Percentiles rank a stretch among this genome's conserved stretches.
phyloP scores from a whole-genome alignment of 2,888 invertebrate genomes.

The Tipula vernalis region DNA sequence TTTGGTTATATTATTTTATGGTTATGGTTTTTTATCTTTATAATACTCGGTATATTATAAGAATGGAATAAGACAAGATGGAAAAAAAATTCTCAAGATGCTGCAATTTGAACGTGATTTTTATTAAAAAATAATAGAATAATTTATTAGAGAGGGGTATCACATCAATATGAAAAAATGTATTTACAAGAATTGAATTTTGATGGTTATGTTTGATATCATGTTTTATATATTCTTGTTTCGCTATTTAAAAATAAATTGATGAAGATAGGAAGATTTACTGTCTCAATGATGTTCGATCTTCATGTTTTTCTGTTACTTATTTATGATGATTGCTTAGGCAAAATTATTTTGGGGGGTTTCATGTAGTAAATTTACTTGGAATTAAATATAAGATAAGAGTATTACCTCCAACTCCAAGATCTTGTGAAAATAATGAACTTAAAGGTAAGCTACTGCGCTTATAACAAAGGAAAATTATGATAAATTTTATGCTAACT shows the following conservation, averaged over 20 bases:
- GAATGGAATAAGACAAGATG: background rate
- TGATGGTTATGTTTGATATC: background rate
- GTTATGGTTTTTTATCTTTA: constrained; percentile 1
- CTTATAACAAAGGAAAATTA: no score
- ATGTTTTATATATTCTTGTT: background rate
- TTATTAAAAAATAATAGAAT: constrained; percentile 4
- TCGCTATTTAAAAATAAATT: background rate
- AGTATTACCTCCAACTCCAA: no score
- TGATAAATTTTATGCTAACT: no score
- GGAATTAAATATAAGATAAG: no score
- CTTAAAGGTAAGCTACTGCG: no score
- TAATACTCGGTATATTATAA: background rate
- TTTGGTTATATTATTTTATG: background rate
- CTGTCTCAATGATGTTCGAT: background rate
- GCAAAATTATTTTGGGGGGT: no score
- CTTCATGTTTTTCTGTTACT: background rate
- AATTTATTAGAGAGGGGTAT: background rate
- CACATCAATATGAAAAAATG: background rate
- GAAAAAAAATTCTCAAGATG: background rate
- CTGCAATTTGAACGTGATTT: constrained; percentile 4
- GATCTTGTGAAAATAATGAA: no score
- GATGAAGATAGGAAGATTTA: background rate
- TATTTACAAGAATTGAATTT: background rate
- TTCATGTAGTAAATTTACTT: no score
- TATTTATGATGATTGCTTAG: no score